Percentiles rank a stretch among this genome's conserved stretches.
These are phyloP conservation scores for Helobdella robusta DNA, from an alignment of 2,888 invertebrate species.

Conservation along the genomic window DNA sequence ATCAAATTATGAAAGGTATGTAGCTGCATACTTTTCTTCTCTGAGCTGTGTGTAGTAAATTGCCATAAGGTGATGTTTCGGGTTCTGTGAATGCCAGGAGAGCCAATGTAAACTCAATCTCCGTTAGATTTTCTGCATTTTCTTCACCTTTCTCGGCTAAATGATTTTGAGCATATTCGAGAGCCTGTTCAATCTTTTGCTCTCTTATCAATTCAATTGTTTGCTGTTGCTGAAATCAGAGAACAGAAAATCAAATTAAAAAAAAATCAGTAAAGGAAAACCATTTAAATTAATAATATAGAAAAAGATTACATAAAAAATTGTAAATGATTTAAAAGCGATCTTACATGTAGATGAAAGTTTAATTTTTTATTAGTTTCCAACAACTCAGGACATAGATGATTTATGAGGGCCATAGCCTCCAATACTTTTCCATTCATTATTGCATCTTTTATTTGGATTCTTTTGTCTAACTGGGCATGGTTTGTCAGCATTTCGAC, in stretches of 20 bases:
- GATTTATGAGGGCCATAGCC: constrained; percentile 84
- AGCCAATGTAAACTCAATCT: constrained; percentile 85
- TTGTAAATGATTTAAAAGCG: neutral
- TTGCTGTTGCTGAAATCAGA: constrained; percentile 66
- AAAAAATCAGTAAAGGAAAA: neutral
- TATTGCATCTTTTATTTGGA: constrained; percentile 74
- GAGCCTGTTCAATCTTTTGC: constrained; percentile 74
- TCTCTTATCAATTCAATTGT: constrained; percentile 75
- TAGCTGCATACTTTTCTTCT: constrained; percentile 64
- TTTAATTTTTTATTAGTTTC: constrained; percentile 90
- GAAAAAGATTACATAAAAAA: neutral
- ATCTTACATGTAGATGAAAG: constrained; percentile 74
- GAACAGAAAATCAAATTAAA: neutral
- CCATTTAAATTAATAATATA: neutral
- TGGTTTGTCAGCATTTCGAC: constrained; percentile 67
- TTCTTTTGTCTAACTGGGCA: constrained; percentile 71
- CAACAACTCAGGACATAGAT: constrained; percentile 81
- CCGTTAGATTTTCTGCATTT: constrained; percentile 58
- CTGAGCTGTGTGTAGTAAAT: constrained; percentile 81
- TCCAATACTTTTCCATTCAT: constrained; percentile 83
- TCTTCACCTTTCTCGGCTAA: constrained; percentile 71
- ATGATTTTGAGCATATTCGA: constrained; percentile 79
- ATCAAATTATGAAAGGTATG: no score
- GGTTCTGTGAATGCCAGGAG: constrained; percentile 93
- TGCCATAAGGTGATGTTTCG: constrained; percentile 83